Percentiles rank a stretch among this genome's conserved stretches.
phyloP scores from a whole-genome alignment of 1,140 invertebrate genomes.

The Eufriesea mexicana region DNA sequence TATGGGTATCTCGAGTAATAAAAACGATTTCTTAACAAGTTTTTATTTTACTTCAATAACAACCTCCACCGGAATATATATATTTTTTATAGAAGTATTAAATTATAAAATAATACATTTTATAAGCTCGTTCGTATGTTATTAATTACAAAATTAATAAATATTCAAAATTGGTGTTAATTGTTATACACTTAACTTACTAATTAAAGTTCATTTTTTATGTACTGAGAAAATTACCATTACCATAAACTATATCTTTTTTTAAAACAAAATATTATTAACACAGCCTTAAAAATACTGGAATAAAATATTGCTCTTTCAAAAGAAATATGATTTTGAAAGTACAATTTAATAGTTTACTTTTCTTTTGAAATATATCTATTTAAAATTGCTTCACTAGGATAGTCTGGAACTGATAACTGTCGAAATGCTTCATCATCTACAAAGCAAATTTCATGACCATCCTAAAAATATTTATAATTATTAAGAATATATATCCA shows the following conservation, averaged over 20 bases:
- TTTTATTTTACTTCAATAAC: slow-evolving; percentile 20
- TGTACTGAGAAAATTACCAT: too few species aligned
- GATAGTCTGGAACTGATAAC: slow-evolving; percentile 93
- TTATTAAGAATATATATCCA: neutral
- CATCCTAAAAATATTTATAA: slow-evolving; percentile 85
- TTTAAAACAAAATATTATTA: neutral
- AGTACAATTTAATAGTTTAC: neutral
- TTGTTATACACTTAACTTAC: too few species aligned
- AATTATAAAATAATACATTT: slow-evolving; percentile 2
- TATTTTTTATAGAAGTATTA: slow-evolving; percentile 9
- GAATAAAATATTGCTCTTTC: neutral
- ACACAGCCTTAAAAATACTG: slow-evolving; percentile 27
- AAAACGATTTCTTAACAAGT: neutral
- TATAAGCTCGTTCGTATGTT: neutral
- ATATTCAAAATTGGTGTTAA: neutral
- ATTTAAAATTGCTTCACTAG: slow-evolving; percentile 90
- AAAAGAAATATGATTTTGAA: neutral
- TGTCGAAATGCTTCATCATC: slow-evolving; percentile 96
- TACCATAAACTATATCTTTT: neutral
- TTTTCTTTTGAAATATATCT: slow-evolving; percentile 89
- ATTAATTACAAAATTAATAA: slow-evolving; percentile 8
- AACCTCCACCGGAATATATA: neutral
- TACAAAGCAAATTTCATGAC: slow-evolving; percentile 99
- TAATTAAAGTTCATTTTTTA: too few species aligned
- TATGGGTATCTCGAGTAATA: neutral